A percentile compares a stretch with the other conserved stretches of the same genome.
phyloP scores from a whole-genome alignment of 2,113 vertebrate genomes.

The Laticauda colubrina region DNA sequence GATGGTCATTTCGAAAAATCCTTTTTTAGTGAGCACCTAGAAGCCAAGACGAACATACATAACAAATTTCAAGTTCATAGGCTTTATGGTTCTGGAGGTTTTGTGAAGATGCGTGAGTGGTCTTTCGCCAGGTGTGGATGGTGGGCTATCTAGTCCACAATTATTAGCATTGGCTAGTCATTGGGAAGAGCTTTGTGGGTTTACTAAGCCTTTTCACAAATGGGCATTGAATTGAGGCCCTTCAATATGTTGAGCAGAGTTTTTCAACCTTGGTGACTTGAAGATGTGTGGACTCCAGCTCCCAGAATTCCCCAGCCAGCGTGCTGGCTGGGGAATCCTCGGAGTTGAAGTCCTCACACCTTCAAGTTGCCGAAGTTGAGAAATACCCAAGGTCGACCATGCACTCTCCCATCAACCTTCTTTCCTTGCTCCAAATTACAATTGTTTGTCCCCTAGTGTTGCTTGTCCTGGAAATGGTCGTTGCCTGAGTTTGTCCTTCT shows the following conservation, averaged over 20 bases:
- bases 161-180: not conserved
- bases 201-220: not conserved
- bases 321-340: no score
- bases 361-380: no score
- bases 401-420: not conserved
- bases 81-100: no score
- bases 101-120: no score
- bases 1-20: no score
- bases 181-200: not conserved
- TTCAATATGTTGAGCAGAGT: not conserved
- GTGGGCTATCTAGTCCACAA: no score
- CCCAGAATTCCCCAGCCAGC: not conserved
- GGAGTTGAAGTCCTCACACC: no score
- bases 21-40: no score
- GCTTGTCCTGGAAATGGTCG: not conserved
- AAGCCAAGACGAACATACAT: no score
- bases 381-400: no score
- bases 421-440: not conserved
- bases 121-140: not conserved
- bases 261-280: not conserved
- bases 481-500: no score
- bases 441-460: not conserved
- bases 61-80: no score
- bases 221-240: not conserved
- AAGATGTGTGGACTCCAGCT: not conserved